These are phyloP conservation scores for Thereva nobilitata DNA, from an alignment of 2,888 invertebrate genomes.

Conservation along the genomic window DNA sequence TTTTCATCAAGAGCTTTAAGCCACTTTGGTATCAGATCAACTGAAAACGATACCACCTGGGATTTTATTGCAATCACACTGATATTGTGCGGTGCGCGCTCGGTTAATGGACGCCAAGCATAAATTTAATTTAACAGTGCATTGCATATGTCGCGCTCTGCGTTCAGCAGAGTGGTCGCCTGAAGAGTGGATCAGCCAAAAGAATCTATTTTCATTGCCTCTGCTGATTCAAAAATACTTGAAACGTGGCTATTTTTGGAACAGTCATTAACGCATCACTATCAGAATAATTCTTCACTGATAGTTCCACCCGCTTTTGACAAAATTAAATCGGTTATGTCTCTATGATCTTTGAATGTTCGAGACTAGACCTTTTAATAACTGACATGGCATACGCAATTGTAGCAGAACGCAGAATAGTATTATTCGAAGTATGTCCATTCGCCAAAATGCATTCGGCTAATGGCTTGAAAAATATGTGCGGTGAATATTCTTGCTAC, in stretches of 20 bases:
- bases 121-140: slow-evolving; percentile 12
- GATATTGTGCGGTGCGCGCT: slow-evolving; percentile 11
- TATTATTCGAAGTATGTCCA: no score
- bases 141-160: slow-evolving; percentile 10
- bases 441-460: no score
- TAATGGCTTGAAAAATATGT: no score
- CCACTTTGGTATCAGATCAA: neutral
- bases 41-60: slow-evolving; percentile 23
- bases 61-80: slow-evolving; percentile 6
- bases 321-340: no score
- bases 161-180: slow-evolving; percentile 10
- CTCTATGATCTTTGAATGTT: no score
- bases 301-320: no score
- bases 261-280: slow-evolving; percentile 32
- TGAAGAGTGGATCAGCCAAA: slow-evolving; percentile 12
- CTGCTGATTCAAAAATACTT: slow-evolving; percentile 34
- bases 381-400: no score
- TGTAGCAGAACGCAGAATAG: no score
- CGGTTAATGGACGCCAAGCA: slow-evolving; percentile 9
- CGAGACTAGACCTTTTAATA: no score
- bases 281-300: slow-evolving; percentile 26
- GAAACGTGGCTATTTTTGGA: slow-evolving; percentile 22
- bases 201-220: slow-evolving; percentile 23
- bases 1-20: no score
- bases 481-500: no score